phyloP scores from a whole-genome alignment of 2,797 vertebrate genomes.

The Sebastes cheni region DNA sequence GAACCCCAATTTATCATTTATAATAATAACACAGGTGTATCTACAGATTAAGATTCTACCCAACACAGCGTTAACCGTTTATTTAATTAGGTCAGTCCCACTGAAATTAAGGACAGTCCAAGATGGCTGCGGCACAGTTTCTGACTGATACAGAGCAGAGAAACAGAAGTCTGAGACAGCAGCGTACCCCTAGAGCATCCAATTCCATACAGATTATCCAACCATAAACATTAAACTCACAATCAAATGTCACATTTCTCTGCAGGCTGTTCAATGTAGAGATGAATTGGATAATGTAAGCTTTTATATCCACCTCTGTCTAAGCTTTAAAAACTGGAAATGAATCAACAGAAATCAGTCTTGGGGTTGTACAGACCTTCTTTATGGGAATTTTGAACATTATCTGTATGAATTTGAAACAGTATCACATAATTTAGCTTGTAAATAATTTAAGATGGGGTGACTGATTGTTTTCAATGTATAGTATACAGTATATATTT shows the following conservation, averaged over 20 bases:
- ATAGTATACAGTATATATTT: too few species aligned
- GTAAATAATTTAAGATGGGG: background rate
- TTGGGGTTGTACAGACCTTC: background rate
- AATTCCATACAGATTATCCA: background rate
- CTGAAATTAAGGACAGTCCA: background rate
- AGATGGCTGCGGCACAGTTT: background rate
- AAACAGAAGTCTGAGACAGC: background rate
- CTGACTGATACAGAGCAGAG: background rate
- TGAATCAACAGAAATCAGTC: background rate
- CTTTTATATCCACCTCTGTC: background rate
- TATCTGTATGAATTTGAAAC: background rate
- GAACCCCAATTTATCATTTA: background rate
- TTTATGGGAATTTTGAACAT: background rate
- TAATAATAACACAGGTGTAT: background rate
- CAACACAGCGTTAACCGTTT: background rate
- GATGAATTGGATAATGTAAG: too few species aligned
- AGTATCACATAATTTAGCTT: background rate
- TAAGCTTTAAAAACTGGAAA: background rate
- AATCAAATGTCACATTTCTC: background rate
- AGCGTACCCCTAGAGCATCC: background rate
- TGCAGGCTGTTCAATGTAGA: background rate
- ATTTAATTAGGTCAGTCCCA: constrained; percentile 18
- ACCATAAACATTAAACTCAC: background rate
- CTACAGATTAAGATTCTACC: background rate
- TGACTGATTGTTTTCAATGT: background rate